Evolutionary conservation across 2,797 vertebrate genomes (phyloP).

Genomic region (Manis crassicaudata): DNA sequence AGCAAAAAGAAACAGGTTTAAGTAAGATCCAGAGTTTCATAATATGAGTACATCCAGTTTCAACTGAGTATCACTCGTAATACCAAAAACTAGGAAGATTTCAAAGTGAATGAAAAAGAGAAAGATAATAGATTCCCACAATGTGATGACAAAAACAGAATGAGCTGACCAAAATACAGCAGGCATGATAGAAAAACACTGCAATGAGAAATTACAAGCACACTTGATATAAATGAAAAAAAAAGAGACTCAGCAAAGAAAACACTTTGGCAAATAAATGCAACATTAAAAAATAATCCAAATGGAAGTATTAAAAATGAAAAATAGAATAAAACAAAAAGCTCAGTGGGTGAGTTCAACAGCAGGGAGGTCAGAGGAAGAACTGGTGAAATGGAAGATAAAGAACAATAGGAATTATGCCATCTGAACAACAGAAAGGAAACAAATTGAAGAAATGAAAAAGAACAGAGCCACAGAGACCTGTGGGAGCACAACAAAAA

Average conservation of each 20-base stretch:
- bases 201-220: constrained; percentile 2
- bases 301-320: constrained; percentile 1
- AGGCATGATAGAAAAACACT: neutral
- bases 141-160: neutral
- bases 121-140: neutral
- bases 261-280: neutral
- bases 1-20: neutral
- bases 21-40: neutral
- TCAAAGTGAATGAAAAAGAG: neutral
- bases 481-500: neutral
- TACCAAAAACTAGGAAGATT: constrained; percentile 40
- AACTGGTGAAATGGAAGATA: neutral
- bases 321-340: neutral
- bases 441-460: neutral
- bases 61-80: constrained; percentile 3
- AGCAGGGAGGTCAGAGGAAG: neutral
- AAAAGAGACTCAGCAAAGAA: neutral
- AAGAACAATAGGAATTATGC: neutral
- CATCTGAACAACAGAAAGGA: neutral
- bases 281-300: neutral
- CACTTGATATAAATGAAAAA: neutral
- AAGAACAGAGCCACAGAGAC: neutral
- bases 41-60: neutral
- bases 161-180: neutral
- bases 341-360: neutral